Evolutionary conservation across 2,888 invertebrate genomes (phyloP), one percentile per base, ranked within the genome.

Genomic region (Dilophus febrilis): DNA sequence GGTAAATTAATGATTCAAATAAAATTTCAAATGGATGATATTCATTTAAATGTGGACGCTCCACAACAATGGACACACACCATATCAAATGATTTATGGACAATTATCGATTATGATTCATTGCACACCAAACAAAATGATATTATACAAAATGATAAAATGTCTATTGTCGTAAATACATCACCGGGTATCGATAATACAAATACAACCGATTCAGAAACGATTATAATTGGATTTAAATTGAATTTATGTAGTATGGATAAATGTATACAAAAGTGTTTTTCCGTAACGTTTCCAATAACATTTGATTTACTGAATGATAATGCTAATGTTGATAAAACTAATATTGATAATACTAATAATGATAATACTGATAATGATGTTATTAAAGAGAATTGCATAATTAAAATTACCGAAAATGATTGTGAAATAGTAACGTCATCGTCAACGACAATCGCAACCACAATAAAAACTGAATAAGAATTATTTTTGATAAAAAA

Each of bases 1-100:
- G 63, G 65, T 1, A 59, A 59, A 28, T 48, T 67, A 22, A 48
- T 50, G 12, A 52, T 71, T 12, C 49, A 53, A 7, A 47, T 72
- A 1, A 48, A 19, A 5, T 19, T 50, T 26, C 64, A 71, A 34
- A 50, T 56, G 6, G 54, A 61, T 17, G 64, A 58, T 31, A 52
- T 72, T 4, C 66, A 68, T 48, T 57, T 72, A 32, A 70, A 69
- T 8, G 47, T 56, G 3, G 67, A 65, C 33, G 71, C 71, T 1
- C 69, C 70, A 2, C 72, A 74, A 49, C 65, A 56, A 43, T 74
- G 74, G 72, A 49, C 41, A 32, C 30, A 47, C 1, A 42, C 37
- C 29, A 27, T 49, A 10, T 48, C 47, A 1, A 45, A 34, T 18
- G 44, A 45, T 14, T 35, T 40, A 14, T 49, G 42, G 40, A 19